Base-by-base conservation (phyloP, 1,140 invertebrate species). In the Scaptodrosophila lebanonensis region DNA sequence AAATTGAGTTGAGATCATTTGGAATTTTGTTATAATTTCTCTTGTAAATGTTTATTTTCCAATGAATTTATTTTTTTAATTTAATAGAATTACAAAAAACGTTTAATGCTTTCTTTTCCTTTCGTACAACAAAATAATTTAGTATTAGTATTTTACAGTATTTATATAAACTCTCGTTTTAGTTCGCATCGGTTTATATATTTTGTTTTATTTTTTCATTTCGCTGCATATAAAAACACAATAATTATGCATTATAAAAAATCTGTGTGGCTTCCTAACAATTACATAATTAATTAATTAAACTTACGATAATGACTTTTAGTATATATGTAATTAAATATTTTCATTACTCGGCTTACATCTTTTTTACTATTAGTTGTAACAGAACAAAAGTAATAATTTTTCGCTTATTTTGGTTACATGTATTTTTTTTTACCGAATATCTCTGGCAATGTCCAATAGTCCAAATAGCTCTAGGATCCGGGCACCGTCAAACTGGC, bases 101-200 rank as follows among this genome's bases (percentile, higher is more conserved):
- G 44, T 82, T 77, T 61, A 82, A 82, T 83, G 70, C 51, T 53
- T 75, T 75, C 75, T 47, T 42, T 67, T 82, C 69, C 69, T 62
- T 79, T 73, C 65, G 66, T 83, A 84, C 66, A 83, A 84, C 82
- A 84, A 84, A 84, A 84, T 84, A 84, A 84, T 84, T 84, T 84
- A 84, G 82, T 84, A 84, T 84, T 84, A 84, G 82, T 84, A 84
- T 72, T 84, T 75, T 82, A 84, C 82, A 84, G 64, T 84, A 76
- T 82, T 82, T 83, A 83, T 83, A 83, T 70, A 82, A 82, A 69
- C 58, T 38, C 30, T 56, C 56, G 17, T 16, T 42, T 51, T 51
- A 16, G 27, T 49, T 44, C 36, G n/a, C n/a, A n/a, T 65, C 30
- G 29, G 48, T 73, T 47, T 54, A 13, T 51, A 33, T 65, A 57